phyloP scores from a whole-genome alignment of 2,113 vertebrate genomes.

The Syrrhaptes paradoxus region DNA sequence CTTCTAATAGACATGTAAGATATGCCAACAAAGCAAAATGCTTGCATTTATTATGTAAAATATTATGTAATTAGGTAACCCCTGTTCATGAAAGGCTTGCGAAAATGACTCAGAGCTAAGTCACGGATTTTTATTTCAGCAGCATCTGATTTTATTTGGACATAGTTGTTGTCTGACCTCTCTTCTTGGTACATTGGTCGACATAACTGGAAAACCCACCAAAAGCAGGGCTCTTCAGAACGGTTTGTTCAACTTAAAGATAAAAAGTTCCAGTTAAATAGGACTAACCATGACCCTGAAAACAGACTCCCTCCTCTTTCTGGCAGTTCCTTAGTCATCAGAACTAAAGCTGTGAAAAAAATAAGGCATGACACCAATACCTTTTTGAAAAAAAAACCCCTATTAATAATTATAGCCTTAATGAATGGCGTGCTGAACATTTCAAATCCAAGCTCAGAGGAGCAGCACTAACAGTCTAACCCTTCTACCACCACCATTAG shows the following conservation, averaged over 20 bases:
- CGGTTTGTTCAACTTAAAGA: neutral
- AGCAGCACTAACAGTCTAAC: conserved; percentile 1
- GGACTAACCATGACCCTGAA: neutral
- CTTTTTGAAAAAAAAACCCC: neutral
- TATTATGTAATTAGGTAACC: neutral
- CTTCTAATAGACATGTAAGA: neutral
- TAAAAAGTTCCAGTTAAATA: neutral
- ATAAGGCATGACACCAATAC: neutral
- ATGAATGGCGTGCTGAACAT: neutral
- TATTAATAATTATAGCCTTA: conserved; percentile 53
- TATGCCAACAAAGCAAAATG: neutral
- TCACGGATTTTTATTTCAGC: neutral
- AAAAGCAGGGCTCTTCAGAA: neutral
- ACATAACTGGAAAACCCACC: neutral
- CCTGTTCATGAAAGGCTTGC: neutral
- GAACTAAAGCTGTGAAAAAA: conserved; percentile 2
- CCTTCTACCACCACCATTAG: neutral
- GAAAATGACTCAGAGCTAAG: neutral
- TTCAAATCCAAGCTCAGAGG: neutral
- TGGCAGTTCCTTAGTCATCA: conserved; percentile 13
- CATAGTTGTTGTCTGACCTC: neutral
- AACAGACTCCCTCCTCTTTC: neutral
- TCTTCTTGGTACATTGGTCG: neutral
- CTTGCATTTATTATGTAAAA: conserved; percentile 12
- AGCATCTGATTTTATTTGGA: neutral